phyloP scores from a whole-genome alignment of 2,113 vertebrate genomes.

The Nothocercus nigrocapillus region DNA sequence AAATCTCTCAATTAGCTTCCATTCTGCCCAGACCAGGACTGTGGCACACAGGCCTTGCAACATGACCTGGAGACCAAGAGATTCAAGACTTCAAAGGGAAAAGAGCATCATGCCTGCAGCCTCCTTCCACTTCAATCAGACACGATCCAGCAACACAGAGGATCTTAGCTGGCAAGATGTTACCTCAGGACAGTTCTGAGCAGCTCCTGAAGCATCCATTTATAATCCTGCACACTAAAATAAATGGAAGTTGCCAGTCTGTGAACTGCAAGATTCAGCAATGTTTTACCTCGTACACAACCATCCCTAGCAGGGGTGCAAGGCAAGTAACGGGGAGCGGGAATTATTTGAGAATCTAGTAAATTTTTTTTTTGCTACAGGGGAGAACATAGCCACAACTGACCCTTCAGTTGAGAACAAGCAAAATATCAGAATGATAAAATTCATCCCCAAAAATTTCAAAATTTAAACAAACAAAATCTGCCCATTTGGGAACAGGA shows the following conservation, averaged over 20 bases:
- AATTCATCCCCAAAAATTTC: neutral
- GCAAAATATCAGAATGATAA: neutral
- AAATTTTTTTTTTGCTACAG: neutral
- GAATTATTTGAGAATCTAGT: neutral
- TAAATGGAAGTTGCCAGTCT: conserved; percentile 54
- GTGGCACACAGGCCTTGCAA: neutral
- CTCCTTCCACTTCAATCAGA: conserved; percentile 50
- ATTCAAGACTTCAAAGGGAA: neutral
- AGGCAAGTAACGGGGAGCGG: neutral
- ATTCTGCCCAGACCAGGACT: neutral
- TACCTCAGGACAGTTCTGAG: neutral
- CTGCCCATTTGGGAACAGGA: neutral
- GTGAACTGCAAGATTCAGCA: conserved; percentile 47
- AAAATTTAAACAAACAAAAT: neutral
- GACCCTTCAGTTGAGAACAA: neutral
- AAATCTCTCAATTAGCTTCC: neutral
- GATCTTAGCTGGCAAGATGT: conserved; percentile 28
- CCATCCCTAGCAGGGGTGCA: neutral
- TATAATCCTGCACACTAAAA: neutral
- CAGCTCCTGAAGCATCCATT: neutral
- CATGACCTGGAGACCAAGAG: neutral
- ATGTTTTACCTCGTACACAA: neutral
- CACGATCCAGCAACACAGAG: neutral
- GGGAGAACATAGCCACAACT: neutral
- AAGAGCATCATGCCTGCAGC: neutral